These are phyloP conservation scores for Eupristina koningsbergeri DNA, from an alignment of 1,140 invertebrate genomes.

Conservation along the genomic window DNA sequence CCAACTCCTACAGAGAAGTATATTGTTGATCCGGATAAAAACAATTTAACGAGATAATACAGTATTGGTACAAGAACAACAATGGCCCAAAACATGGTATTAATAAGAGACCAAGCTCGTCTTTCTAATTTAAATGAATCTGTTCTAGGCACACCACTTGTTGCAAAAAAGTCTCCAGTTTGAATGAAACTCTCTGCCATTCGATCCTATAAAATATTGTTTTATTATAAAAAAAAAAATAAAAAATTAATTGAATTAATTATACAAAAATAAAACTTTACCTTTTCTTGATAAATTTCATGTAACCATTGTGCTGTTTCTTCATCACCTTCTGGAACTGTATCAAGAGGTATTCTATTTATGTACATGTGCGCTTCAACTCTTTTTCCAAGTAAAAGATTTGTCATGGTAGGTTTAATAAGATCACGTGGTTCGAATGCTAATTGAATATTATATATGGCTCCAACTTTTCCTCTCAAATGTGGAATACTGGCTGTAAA, in stretches of 20 bases:
- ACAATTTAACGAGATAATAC: slow-evolving; percentile 79
- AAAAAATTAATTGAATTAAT: neutral
- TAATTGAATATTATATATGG: slow-evolving; percentile 90
- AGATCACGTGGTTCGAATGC: slow-evolving; percentile 81
- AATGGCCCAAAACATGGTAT: slow-evolving; percentile 81
- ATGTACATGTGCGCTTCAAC: slow-evolving; percentile 86
- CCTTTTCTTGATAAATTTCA: slow-evolving; percentile 85
- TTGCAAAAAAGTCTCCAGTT: slow-evolving; percentile 87
- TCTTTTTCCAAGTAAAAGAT: slow-evolving; percentile 84
- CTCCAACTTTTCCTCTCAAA: slow-evolving; percentile 83
- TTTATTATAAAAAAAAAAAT: neutral
- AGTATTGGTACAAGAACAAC: slow-evolving; percentile 81
- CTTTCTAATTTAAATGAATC: slow-evolving; percentile 75
- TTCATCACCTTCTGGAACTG: slow-evolving; percentile 86
- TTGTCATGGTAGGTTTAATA: slow-evolving; percentile 84
- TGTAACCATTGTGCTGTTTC: slow-evolving; percentile 87
- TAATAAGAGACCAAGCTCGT: slow-evolving; percentile 80
- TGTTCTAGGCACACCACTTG: slow-evolving; percentile 79
- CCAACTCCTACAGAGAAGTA: slow-evolving; percentile 79
- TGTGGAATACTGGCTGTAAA: slow-evolving; percentile 85
- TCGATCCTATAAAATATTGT: slow-evolving; percentile 77
- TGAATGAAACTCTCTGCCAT: slow-evolving; percentile 86
- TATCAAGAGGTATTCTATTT: slow-evolving; percentile 85
- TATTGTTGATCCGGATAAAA: slow-evolving; percentile 83
- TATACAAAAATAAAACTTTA: slow-evolving; percentile 61